Evolutionary conservation across 2,888 invertebrate genomes (phyloP), one percentile per base, ranked within the genome.

Genomic region (Mylabris sibirica): DNA sequence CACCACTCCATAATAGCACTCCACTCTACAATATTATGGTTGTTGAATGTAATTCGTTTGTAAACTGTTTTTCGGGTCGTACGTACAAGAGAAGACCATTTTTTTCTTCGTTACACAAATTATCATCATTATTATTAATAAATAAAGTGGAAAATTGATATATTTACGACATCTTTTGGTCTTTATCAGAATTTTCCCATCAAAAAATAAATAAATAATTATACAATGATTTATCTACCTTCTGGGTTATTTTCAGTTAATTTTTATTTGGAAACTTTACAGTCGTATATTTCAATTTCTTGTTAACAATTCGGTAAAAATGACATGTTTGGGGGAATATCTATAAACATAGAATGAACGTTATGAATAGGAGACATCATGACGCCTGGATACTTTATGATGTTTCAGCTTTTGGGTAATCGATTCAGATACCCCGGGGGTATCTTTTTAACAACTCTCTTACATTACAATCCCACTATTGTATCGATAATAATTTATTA

Each of bases 41-140:
- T 41, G 38, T 60, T 26, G 30, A 65, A 68, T 61, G 65, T 64
- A 68, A 68, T 65, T 65, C 61, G 65, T 68, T 68, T 62, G 65
- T 65, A 38, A 57, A 68, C 64, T 53, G 60, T 60, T 41, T 38
- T 35, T 57, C 57, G 4, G 57, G 57, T 57, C 57, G 11, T 24
- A 22, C 57, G 4, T 24, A 57, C 49, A 8, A 20, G 20, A 1
- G n/a, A n/a, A n/a, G n/a, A n/a, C n/a, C n/a, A n/a, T n/a, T 8
- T n/a, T n/a, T 44, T 44, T 17, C 2, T 12, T 35, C 1, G 35
- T 12, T 38, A 12, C 11, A 38, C 38, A 38, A 38, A 12, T 38
- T 38, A 14, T 38, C 35, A 11, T 35, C 6, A 17, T 44, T 44
- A 17, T 17, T 17, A 5, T n/a, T 44, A 44, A 44, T 44, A 4